A percentile compares a stretch with the other conserved stretches of the same genome.
phyloP scores from a whole-genome alignment of 2,113 vertebrate species.

The Rhineura floridana region DNA sequence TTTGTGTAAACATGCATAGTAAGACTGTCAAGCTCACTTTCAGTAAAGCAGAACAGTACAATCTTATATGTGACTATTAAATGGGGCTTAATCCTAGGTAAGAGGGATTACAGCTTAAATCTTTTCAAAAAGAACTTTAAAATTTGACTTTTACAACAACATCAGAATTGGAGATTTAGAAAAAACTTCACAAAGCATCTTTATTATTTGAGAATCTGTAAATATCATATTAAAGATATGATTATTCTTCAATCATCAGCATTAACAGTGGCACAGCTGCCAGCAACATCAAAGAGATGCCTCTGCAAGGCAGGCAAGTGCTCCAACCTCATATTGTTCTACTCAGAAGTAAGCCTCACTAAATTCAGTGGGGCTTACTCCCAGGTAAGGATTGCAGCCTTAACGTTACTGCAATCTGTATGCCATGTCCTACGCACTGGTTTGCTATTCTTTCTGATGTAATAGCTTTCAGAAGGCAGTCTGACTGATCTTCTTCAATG shows the following conservation, averaged over 20 bases:
- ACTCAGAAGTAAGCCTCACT: no score
- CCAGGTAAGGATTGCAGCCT: not conserved
- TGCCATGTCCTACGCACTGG: not conserved
- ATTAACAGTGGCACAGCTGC: not conserved
- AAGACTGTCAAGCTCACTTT: not conserved
- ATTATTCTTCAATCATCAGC: not conserved
- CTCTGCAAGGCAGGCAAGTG: not conserved
- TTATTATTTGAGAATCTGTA: slow-evolving; percentile 33
- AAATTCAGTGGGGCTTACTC: no score
- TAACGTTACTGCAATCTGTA: not conserved
- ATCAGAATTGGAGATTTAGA: not conserved
- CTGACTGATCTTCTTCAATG: not conserved
- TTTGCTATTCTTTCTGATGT: not conserved
- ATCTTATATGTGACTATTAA: no score
- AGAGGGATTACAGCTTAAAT: not conserved
- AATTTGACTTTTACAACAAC: not conserved
- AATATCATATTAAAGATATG: slow-evolving; percentile 7
- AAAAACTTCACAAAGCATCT: not conserved
- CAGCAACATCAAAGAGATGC: not conserved
- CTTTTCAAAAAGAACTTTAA: not conserved
- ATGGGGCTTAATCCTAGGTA: not conserved
- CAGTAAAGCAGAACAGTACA: not conserved
- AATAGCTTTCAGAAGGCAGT: not conserved
- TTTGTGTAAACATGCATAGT: not conserved
- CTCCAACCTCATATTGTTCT: not conserved